phyloP scores from a whole-genome alignment of 2,888 invertebrate genomes.

The Falcaria lacertinaria region DNA sequence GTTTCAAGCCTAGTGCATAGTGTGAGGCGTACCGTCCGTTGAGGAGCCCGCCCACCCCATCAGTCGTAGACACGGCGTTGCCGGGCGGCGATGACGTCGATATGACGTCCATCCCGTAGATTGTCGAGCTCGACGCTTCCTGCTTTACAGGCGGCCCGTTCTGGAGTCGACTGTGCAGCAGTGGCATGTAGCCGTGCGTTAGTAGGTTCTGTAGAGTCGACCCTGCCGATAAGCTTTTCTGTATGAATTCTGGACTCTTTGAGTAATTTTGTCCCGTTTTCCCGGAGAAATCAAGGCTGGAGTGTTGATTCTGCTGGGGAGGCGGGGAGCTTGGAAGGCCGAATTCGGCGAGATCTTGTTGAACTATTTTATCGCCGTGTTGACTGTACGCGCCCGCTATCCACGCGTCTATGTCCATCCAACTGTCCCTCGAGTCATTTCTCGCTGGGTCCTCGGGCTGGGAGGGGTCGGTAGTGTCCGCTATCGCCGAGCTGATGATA shows the following conservation, averaged over 20 bases:
- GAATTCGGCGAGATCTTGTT: conserved; percentile 85
- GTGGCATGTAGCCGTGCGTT: conserved; percentile 89
- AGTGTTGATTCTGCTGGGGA: conserved; percentile 76
- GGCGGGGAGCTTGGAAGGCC: conserved; percentile 83
- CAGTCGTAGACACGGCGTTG: conserved; percentile 91
- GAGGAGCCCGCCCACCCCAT: conserved; percentile 84
- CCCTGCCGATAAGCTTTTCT: conserved; percentile 77
- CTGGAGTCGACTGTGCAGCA: conserved; percentile 89
- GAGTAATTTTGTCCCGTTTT: conserved; percentile 63
- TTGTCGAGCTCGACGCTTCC: conserved; percentile 87
- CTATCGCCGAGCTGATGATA: conserved; percentile 93
- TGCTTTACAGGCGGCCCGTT: conserved; percentile 87
- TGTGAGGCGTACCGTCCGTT: conserved; percentile 84
- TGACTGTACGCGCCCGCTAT: conserved; percentile 89
- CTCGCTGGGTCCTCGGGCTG: conserved; percentile 85
- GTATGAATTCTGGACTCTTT: conserved; percentile 72
- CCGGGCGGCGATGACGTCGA: conserved; percentile 91
- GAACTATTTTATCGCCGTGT: conserved; percentile 83
- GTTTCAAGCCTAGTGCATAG: conserved; percentile 78
- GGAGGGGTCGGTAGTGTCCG: conserved; percentile 91
- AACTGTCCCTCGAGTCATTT: conserved; percentile 87
- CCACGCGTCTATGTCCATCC: conserved; percentile 94
- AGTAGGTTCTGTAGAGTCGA: conserved; percentile 88
- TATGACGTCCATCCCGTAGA: conserved; percentile 85
- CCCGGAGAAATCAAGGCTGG: conserved; percentile 71